These are phyloP conservation scores for Lampropteryx suffumata DNA, from an alignment of 2,888 invertebrate species.

Conservation along the genomic window DNA sequence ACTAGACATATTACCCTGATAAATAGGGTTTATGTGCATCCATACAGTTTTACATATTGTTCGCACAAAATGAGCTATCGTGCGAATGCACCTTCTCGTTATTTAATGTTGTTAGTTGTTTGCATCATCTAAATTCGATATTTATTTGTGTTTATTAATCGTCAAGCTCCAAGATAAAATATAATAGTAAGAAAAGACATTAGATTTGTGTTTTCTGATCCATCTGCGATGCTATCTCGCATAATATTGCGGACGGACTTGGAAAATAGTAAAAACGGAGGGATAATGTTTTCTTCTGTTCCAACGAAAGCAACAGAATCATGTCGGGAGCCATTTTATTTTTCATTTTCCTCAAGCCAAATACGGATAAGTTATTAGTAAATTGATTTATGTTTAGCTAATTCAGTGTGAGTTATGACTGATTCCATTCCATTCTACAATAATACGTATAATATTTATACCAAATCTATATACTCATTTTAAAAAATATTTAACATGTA, in stretches of 20 bases:
- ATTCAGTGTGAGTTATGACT: constrained; percentile 44
- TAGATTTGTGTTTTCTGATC: constrained; percentile 78
- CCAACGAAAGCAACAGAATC: constrained; percentile 60
- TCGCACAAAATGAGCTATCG: no score
- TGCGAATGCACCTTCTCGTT: no score
- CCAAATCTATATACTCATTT: no score
- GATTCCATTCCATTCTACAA: constrained; percentile 34
- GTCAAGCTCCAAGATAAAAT: neutral
- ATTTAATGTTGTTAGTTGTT: no score
- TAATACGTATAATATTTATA: no score
- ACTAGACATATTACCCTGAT: no score
- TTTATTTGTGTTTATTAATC: no score
- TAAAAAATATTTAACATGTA: no score
- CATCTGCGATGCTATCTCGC: constrained; percentile 71
- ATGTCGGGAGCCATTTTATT: constrained; percentile 70
- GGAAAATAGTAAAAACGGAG: constrained; percentile 74
- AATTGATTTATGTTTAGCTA: constrained; percentile 50
- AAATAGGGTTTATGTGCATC: no score
- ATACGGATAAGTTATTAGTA: constrained; percentile 57
- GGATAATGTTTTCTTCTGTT: constrained; percentile 73
- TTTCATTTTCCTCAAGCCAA: constrained; percentile 66
- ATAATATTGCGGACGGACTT: constrained; percentile 76
- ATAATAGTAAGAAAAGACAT: constrained; percentile 42
- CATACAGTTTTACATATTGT: no score
- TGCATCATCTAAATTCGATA: no score